A percentile compares a stretch with the other conserved stretches of the same genome.
phyloP scores from a whole-genome alignment of 2,888 invertebrate genomes.

The Mesorhabditis spiculigera region DNA sequence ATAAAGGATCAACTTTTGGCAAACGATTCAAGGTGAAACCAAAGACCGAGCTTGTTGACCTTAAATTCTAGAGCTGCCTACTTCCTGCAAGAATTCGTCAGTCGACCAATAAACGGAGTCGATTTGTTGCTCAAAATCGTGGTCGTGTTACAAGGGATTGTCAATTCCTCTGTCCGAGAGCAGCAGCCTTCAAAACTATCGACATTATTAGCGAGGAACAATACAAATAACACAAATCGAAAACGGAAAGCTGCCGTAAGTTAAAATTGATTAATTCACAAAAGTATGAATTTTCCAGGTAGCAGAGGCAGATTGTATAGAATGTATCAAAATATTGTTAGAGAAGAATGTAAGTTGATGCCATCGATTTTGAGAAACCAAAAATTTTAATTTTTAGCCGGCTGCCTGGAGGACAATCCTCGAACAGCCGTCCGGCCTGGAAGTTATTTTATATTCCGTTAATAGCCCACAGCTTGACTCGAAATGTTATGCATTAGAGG shows the following conservation, averaged over 20 bases:
- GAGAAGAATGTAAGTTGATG: slow-evolving; percentile 43
- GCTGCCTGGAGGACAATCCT: slow-evolving; percentile 44
- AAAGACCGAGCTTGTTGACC: slow-evolving; percentile 16
- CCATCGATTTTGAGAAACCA: background rate
- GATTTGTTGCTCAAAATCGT: slow-evolving; percentile 39
- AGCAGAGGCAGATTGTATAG: slow-evolving; percentile 55
- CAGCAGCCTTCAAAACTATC: slow-evolving; percentile 37
- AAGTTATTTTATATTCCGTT: slow-evolving; percentile 48
- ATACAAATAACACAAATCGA: slow-evolving; percentile 37
- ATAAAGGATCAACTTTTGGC: slow-evolving; percentile 46
- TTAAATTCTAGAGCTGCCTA: slow-evolving; percentile 24
- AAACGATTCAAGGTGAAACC: slow-evolving; percentile 33
- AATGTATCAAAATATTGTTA: slow-evolving; percentile 50
- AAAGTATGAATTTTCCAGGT: slow-evolving; percentile 22
- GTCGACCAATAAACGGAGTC: slow-evolving; percentile 42
- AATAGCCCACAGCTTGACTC: slow-evolving; percentile 55
- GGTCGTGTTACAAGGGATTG: slow-evolving; percentile 40
- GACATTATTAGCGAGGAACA: slow-evolving; percentile 39
- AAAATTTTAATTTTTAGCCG: slow-evolving; percentile 24
- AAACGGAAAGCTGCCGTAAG: slow-evolving; percentile 46
- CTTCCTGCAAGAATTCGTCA: slow-evolving; percentile 42
- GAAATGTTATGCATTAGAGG: slow-evolving; percentile 56
- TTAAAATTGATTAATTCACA: background rate
- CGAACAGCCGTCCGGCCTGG: slow-evolving; percentile 49
- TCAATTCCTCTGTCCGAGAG: slow-evolving; percentile 32